A percentile compares a stretch with the other conserved stretches of the same genome.
Evolutionary conservation across 2,113 vertebrate genomes (phyloP).

Genomic region (Microcebus murinus): DNA sequence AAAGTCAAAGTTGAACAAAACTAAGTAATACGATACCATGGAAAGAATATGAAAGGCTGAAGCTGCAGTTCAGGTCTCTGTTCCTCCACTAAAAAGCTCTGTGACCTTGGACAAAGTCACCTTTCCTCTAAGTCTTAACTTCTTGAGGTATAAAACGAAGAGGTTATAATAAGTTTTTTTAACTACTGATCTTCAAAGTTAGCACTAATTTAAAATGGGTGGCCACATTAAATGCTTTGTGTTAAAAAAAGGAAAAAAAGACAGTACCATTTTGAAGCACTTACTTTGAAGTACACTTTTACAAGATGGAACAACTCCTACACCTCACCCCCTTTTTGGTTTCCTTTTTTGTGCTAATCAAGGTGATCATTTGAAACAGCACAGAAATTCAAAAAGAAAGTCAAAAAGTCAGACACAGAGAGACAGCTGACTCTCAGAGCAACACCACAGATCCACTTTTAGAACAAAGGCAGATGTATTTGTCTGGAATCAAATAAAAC

Average conservation of each 20-base stretch:
- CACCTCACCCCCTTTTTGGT: too few relatives aligned
- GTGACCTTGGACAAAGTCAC: neutral
- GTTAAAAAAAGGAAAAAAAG: neutral
- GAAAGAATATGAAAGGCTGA: neutral
- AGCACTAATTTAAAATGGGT: neutral
- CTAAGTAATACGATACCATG: neutral
- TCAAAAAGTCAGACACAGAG: neutral
- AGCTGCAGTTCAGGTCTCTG: neutral
- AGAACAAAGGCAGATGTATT: neutral
- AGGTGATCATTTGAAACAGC: neutral
- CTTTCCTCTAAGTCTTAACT: neutral
- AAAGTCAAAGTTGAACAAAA: slow-evolving; percentile 22
- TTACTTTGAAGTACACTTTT: neutral
- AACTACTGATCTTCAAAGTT: neutral
- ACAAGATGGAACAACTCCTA: neutral
- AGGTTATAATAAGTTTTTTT: neutral
- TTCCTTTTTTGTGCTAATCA: neutral
- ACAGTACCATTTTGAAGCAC: neutral
- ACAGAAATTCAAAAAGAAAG: neutral
- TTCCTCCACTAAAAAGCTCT: neutral
- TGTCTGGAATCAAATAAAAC: neutral
- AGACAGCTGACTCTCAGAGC: neutral
- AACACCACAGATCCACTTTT: neutral
- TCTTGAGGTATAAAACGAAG: neutral
- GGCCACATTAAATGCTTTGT: neutral